Conservation (phyloP, 2,888 invertebrate species). For the Odontocolon sp. region DNA sequence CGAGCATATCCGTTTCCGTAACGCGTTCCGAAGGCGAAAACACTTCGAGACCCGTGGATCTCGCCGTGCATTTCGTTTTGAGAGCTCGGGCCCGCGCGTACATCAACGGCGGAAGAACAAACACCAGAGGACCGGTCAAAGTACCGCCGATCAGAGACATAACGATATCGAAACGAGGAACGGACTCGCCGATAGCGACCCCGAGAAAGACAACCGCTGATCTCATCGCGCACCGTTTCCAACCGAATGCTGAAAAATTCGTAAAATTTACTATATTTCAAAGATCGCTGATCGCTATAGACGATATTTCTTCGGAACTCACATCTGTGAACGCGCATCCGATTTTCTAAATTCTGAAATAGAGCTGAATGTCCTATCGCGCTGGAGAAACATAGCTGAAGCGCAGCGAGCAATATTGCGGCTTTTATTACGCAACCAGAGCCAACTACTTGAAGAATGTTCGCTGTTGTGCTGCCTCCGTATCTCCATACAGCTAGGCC, state of each 20-base stretch:
- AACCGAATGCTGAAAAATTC: conserved; percentile 88
- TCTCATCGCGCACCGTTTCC: conserved; percentile 87
- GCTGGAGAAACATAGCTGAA: conserved; percentile 90
- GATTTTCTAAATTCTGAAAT: conserved; percentile 91
- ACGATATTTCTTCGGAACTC: conserved; percentile 65
- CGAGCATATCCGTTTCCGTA: conserved; percentile 50
- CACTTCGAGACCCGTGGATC: conserved; percentile 61
- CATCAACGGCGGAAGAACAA: conserved; percentile 91
- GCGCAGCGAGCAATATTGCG: conserved; percentile 88
- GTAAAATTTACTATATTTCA: no score
- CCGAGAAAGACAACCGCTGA: conserved; percentile 87
- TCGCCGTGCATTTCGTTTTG: conserved; percentile 52
- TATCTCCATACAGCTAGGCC: conserved; percentile 85
- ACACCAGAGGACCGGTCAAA: conserved; percentile 91
- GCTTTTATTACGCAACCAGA: conserved; percentile 85
- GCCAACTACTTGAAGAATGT: conserved; percentile 87
- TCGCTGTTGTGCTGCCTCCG: conserved; percentile 84
- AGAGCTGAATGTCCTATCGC: conserved; percentile 90
- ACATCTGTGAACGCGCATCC: conserved; percentile 88
- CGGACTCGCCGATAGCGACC: conserved; percentile 89
- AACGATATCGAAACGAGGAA: conserved; percentile 93
- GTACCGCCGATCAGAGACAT: conserved; percentile 94
- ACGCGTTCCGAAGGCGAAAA: conserved; percentile 66
- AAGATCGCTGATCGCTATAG: no score
- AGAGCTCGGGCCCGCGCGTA: conserved; percentile 87